Evolutionary conservation across 2,888 invertebrate genomes (phyloP).

Genomic region (Tridacna crocea): DNA sequence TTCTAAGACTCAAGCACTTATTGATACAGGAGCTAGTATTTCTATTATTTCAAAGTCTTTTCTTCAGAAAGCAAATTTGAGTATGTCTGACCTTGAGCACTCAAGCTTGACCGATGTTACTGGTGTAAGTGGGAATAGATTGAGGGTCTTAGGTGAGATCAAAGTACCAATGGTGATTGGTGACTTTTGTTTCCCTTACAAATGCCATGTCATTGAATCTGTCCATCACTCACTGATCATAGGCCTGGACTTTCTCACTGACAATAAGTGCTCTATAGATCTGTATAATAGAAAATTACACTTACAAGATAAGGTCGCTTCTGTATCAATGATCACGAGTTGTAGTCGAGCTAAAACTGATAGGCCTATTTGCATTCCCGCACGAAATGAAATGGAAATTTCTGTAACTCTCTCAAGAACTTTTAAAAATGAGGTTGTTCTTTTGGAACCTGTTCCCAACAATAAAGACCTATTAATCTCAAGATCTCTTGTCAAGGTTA

Average conservation of each 20-base stretch:
- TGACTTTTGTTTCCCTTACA: constrained; percentile 24
- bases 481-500: constrained; percentile 21
- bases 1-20: constrained; percentile 22
- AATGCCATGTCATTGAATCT: constrained; percentile 24
- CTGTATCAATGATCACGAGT: background rate
- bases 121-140: constrained; percentile 28
- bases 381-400: constrained; percentile 24
- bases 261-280: constrained; percentile 38
- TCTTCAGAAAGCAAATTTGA: constrained; percentile 27
- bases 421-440: constrained; percentile 5
- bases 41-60: constrained; percentile 34
- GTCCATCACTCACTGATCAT: constrained; percentile 39
- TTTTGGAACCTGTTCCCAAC: constrained; percentile 33
- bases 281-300: constrained; percentile 13
- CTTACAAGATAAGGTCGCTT: constrained; percentile 19
- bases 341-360: constrained; percentile 38
- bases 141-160: constrained; percentile 31
- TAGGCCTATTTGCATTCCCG: constrained; percentile 11
- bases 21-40: constrained; percentile 46
- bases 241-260: constrained; percentile 37
- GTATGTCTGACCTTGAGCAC: background rate
- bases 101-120: background rate
- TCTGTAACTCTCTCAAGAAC: constrained; percentile 13
- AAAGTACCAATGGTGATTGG: constrained; percentile 27
- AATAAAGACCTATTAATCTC: constrained; percentile 29